Conservation (phyloP, 2,888 invertebrate genomes). For the Spialia ferax region DNA sequence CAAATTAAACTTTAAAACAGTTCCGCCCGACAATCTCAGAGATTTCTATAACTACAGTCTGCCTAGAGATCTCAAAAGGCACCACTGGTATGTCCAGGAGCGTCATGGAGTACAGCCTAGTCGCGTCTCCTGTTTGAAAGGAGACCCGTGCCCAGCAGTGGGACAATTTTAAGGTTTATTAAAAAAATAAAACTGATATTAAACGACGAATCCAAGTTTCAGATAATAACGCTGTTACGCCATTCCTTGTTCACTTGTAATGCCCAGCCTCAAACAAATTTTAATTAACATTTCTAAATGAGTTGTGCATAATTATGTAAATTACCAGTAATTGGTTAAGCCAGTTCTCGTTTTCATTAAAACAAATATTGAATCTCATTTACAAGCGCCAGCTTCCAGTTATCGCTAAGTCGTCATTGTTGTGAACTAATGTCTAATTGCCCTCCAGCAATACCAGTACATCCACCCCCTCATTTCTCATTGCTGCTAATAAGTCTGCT, state of each 20-base stretch:
- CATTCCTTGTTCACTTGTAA: too few species aligned
- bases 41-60: background rate
- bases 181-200: too few species aligned
- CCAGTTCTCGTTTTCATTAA: background rate
- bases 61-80: too few species aligned
- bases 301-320: background rate
- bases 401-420: background rate
- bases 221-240: too few species aligned
- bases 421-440: slow-evolving; percentile 5
- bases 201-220: too few species aligned
- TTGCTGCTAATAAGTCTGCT: background rate
- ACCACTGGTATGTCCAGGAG: too few species aligned
- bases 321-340: background rate
- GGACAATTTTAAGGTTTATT: too few species aligned
- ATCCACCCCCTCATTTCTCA: background rate
- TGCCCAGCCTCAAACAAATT: background rate
- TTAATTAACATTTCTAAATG: background rate
- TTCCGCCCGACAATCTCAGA: background rate
- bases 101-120: too few species aligned
- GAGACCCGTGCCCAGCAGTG: too few species aligned
- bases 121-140: too few species aligned
- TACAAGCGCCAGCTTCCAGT: background rate
- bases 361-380: background rate
- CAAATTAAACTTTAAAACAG: slow-evolving; percentile 26
- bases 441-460: background rate